phyloP scores from a whole-genome alignment of 2,888 invertebrate genomes.

The Malacosoma neustria region DNA sequence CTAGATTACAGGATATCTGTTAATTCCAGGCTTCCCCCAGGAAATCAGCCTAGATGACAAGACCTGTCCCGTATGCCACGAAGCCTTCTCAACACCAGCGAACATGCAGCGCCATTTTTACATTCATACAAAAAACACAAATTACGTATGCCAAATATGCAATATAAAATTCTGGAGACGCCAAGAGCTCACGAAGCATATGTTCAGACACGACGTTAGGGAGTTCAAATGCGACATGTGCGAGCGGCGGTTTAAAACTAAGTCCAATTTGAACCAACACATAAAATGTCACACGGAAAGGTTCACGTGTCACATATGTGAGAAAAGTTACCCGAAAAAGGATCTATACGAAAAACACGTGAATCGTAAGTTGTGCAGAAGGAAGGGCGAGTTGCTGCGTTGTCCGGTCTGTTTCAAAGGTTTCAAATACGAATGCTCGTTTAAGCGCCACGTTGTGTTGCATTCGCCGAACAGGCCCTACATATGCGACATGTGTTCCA shows the following conservation, averaged over 20 bases:
- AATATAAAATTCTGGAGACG: slow-evolving; percentile 11
- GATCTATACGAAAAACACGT: not conserved
- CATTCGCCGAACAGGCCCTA: slow-evolving; percentile 15
- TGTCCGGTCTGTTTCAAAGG: slow-evolving; percentile 16
- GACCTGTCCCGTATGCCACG: slow-evolving; percentile 18
- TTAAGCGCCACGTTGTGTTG: slow-evolving; percentile 21
- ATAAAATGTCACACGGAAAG: slow-evolving; percentile 8
- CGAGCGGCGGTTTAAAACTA: slow-evolving; percentile 26
- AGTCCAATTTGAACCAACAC: slow-evolving; percentile 34
- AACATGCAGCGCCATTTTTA: slow-evolving; percentile 19
- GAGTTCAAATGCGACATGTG: slow-evolving; percentile 26
- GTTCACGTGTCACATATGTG: not conserved
- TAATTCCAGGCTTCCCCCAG: not conserved
- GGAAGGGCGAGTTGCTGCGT: not conserved
- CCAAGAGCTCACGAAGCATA: slow-evolving; percentile 15
- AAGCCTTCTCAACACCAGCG: slow-evolving; percentile 14
- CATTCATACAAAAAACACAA: slow-evolving; percentile 12
- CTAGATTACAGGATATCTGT: too few species aligned
- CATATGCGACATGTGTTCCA: slow-evolving; percentile 14
- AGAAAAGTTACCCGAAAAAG: not conserved
- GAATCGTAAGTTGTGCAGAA: not conserved
- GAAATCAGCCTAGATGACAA: not conserved
- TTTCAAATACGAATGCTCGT: slow-evolving; percentile 19
- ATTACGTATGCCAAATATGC: slow-evolving; percentile 16
- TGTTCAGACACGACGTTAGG: slow-evolving; percentile 14